Conservation (phyloP, 2,888 invertebrate genomes). For the Drosophila borborema region DNA sequence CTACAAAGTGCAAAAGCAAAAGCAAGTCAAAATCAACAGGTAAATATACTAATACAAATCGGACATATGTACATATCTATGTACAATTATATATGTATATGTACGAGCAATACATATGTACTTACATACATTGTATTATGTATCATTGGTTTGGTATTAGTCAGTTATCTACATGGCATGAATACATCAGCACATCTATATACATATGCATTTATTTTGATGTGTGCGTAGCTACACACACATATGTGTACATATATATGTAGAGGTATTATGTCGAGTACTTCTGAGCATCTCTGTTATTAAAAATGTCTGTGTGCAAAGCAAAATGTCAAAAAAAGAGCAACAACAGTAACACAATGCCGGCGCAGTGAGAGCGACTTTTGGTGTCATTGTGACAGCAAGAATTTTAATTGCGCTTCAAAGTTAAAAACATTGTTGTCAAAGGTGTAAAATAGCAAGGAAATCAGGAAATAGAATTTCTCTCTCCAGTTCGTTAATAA, state of each 20-base stretch:
- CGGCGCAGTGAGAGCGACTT: constrained; percentile 49
- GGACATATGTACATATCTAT: too few species aligned
- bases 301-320: constrained; percentile 64
- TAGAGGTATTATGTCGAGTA: constrained; percentile 4
- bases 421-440: constrained; percentile 21
- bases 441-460: constrained; percentile 31
- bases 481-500: constrained; percentile 24
- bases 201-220: constrained; percentile 10
- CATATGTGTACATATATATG: neutral
- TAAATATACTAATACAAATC: constrained; percentile 61
- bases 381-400: constrained; percentile 31
- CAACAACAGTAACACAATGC: constrained; percentile 33
- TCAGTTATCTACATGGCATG: constrained; percentile 35
- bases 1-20: constrained; percentile 35
- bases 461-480: constrained; percentile 6
- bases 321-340: constrained; percentile 4
- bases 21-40: constrained; percentile 71
- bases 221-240: constrained; percentile 6
- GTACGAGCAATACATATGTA: constrained; percentile 19
- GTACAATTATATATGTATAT: constrained; percentile 2
- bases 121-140: constrained; percentile 1
- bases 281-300: constrained; percentile 46
- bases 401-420: constrained; percentile 53
- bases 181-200: constrained; percentile 25
- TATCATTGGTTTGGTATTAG: constrained; percentile 2